Base-by-base conservation (phyloP, 2,888 invertebrate species). In the Drosophila lutescens region DNA sequence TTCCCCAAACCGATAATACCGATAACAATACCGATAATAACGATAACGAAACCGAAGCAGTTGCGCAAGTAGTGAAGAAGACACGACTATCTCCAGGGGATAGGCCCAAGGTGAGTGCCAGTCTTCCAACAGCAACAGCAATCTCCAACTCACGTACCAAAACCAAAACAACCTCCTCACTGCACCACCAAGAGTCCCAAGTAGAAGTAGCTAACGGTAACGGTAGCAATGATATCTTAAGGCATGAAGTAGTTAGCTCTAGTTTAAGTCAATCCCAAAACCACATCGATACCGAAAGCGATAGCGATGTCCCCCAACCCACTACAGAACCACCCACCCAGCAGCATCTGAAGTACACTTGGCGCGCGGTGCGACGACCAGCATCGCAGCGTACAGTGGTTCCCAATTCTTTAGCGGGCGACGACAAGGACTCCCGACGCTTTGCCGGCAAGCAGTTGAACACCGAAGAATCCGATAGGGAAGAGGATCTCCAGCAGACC, bases 81-180 rank as follows among this genome's bases (percentile, higher is more conserved):
- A 76, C 81, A 62, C 81, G 74, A 79, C 69, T 70, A 74, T 82
- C 78, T 72, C 78, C 76, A 75, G 76, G 79, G 80, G 85, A 89
- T 75, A 85, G 83, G 68, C 86, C 84, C 75, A 91, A 92, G 92
- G 92, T 92, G 92, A 92, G 92, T 92, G 89, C 86, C 76, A 77
- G 78, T 77, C 81, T 66, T 74, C 79, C 68, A 77, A 68, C 80
- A 73, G 65, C 49, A 75, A 77, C 61, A 15, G 41, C 71, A 68
- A 74, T 46, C 34, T 34, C 34, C 58, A 65, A 58, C 54, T 59
- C 56, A 55, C 51, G 57, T 63, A 74, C 60, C 30, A 30, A 30
- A 67, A 74, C 58, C 30, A 30, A 30, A 56, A 79, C 73, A 62
- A 66, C 71, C 47, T 49, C 38, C 44, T 40, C 63, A 72, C 73